A percentile compares a stretch with the other conserved stretches of the same genome.
Conservation (phyloP, 2,888 invertebrate genomes). For the Ormyrus labotus region DNA sequence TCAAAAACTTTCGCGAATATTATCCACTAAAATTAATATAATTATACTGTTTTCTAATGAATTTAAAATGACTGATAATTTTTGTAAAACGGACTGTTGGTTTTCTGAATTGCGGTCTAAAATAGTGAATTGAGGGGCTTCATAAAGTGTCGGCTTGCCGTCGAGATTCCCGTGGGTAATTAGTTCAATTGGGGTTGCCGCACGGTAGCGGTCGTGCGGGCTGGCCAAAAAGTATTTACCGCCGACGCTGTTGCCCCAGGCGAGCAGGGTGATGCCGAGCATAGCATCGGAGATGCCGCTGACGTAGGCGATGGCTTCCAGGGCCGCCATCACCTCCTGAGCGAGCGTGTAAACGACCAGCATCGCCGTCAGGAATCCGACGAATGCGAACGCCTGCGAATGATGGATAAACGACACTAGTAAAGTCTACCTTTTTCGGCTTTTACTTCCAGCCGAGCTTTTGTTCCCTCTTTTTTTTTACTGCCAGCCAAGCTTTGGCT, state of each 20-base stretch:
- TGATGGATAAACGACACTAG: constrained; percentile 7
- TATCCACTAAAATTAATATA: too few relatives aligned
- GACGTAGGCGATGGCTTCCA: constrained; percentile 79
- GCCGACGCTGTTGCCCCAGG: constrained; percentile 82
- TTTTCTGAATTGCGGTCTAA: too few relatives aligned
- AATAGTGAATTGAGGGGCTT: too few relatives aligned
- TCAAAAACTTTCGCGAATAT: too few relatives aligned
- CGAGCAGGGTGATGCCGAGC: constrained; percentile 81
- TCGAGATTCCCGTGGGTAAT: too few relatives aligned
- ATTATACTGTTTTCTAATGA: too few relatives aligned
- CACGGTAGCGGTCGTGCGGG: not conserved
- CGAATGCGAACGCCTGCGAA: constrained; percentile 76
- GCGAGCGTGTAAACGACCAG: constrained; percentile 80
- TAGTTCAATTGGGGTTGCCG: too few relatives aligned
- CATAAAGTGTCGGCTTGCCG: too few relatives aligned
- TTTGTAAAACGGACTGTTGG: too few relatives aligned
- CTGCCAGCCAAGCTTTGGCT: not conserved
- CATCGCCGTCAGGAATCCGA: constrained; percentile 79
- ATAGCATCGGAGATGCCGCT: constrained; percentile 79
- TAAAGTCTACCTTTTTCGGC: not conserved
- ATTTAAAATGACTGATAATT: too few relatives aligned
- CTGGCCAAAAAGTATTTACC: constrained; percentile 65
- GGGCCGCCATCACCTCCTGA: constrained; percentile 79
- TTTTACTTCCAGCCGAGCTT: not conserved
- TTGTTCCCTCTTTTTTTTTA: not conserved